Evolutionary conservation across 2,888 invertebrate species (phyloP).

Genomic region (Sinhomidia bicolor): DNA sequence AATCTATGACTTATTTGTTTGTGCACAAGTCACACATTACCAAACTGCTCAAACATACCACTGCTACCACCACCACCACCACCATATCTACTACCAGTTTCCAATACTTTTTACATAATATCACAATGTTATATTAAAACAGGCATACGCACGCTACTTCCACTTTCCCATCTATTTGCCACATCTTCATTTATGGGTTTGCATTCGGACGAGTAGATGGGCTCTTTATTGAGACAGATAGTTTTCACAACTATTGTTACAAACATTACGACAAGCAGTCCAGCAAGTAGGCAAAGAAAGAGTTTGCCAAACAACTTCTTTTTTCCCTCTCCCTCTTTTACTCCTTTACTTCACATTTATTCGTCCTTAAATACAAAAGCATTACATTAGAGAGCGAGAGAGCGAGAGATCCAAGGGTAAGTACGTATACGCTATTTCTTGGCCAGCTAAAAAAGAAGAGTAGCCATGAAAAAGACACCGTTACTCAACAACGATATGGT

Average conservation of each 20-base stretch:
- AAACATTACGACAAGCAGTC: slow-evolving; percentile 42
- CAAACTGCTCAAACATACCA: background rate
- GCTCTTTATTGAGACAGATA: slow-evolving; percentile 79
- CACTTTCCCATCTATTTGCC: slow-evolving; percentile 69
- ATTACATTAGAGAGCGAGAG: background rate
- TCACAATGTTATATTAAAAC: background rate
- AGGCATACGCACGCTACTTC: too few species aligned
- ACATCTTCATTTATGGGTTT: slow-evolving; percentile 76
- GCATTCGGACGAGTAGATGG: slow-evolving; percentile 73
- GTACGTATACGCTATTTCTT: background rate
- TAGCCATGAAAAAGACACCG: slow-evolving; percentile 67
- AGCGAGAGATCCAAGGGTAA: background rate
- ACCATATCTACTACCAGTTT: slow-evolving; percentile 3
- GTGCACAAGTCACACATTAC: slow-evolving; percentile 76
- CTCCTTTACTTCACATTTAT: background rate
- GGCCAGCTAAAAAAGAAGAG: slow-evolving; percentile 38
- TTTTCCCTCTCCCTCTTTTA: slow-evolving; percentile 28
- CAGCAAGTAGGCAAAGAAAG: slow-evolving; percentile 57
- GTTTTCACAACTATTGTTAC: slow-evolving; percentile 78
- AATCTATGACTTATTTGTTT: slow-evolving; percentile 79
- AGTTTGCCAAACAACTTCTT: slow-evolving; percentile 66
- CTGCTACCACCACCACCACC: background rate
- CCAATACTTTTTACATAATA: slow-evolving; percentile 5
- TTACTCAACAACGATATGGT: slow-evolving; percentile 54
- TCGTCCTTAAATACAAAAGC: background rate